Evolutionary conservation across 2,797 vertebrate genomes (phyloP).

Genomic region (Scolopax bukidnonensis): DNA sequence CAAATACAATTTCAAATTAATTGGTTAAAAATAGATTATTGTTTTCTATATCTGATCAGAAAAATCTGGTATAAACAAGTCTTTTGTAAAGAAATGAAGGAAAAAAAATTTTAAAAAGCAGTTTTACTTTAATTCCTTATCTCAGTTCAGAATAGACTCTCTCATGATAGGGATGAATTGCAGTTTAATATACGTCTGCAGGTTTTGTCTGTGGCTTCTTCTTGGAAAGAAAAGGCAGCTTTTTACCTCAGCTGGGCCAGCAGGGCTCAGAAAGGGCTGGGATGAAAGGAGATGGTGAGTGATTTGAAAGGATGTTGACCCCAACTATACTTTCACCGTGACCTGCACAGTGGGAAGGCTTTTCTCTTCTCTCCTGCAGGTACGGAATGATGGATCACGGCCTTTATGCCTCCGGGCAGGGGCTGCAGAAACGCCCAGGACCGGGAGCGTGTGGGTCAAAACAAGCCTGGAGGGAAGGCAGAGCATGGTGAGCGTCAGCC

Average conservation of each 20-base stretch:
- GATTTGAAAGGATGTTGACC: constrained; percentile 19
- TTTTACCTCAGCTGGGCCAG: not conserved
- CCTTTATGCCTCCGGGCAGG: not conserved
- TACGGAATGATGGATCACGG: not conserved
- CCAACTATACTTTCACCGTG: not conserved
- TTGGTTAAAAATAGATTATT: not conserved
- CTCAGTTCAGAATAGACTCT: not conserved
- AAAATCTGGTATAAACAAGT: not conserved
- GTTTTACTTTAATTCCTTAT: not conserved
- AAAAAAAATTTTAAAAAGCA: not conserved
- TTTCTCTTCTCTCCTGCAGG: not conserved
- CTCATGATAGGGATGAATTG: not conserved
- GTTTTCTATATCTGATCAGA: not conserved
- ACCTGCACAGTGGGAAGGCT: not conserved
- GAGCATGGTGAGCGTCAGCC: not conserved
- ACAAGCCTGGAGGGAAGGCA: not conserved
- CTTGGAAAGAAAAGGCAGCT: not conserved
- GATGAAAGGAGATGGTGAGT: not conserved
- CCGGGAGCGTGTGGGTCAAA: not conserved
- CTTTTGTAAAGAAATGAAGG: not conserved
- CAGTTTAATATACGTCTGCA: not conserved
- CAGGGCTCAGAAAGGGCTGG: not conserved
- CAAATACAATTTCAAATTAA: not conserved
- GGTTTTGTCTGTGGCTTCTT: not conserved
- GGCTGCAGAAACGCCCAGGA: not conserved